Base-by-base conservation (phyloP, 2,797 vertebrate species). In the Fistularia tabacaria region DNA sequence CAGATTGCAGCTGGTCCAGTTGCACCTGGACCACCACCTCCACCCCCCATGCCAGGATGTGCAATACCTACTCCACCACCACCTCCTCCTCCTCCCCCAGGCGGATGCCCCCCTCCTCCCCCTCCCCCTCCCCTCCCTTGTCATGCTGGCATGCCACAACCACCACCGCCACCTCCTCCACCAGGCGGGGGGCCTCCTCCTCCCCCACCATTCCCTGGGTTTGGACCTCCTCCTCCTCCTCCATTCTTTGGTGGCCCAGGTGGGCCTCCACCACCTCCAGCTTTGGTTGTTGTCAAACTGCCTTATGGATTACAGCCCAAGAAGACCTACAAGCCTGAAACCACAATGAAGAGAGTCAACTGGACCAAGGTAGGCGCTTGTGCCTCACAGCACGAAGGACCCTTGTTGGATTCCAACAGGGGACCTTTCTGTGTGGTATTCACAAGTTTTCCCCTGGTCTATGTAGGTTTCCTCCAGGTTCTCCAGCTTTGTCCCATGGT, bases 291-390 rank as follows among this genome's bases (percentile, higher is more conserved):
- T 7, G 13, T 90, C 48, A 92, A 91, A 59, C 79, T 97, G 72
- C 97, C 97, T 56, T 95, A 94, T 25, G 97, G 97, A 63, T 93
- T 99, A 84, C 85, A 93, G 71, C 83, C 91, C 63, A 99, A 99
- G 85, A 99, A 95, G 73, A 69, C 76, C 38, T 99, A 96, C 69
- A 93, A 90, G 44, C 93, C 93, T 39, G 96, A 97, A 46, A 83
- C 89, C 0, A 54, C 92, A 10, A 97, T 98, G 95, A 98, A 96
- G 89, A 92, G 95, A 77, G 92, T 98, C 75, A 99, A 99, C 76
- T 99, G 97, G 97, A 92, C 89, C 10, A 98, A 99, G 96, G 97
- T 99, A 93, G 1, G 65, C 3, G 25, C 2, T 25, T 7, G 36
- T 12, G 36, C 11, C 36, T 11, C 41, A 42, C 41, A 9, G 9